phyloP scores from a whole-genome alignment of 2,113 vertebrate genomes.

The Dipodomys stephensi region DNA sequence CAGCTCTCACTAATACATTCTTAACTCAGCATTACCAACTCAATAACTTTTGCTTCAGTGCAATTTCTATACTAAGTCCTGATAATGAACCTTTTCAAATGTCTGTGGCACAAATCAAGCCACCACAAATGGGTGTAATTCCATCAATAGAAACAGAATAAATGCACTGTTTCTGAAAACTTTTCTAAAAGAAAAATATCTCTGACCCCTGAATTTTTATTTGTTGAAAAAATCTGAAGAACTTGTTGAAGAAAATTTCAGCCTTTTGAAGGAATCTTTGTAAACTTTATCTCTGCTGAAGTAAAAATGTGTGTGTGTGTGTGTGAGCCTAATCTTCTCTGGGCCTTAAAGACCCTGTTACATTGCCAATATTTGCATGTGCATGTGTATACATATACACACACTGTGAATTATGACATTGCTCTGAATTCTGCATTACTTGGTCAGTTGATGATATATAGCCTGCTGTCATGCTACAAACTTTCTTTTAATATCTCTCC shows the following conservation, averaged over 20 bases:
- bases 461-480: background rate
- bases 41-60: slow-evolving; percentile 35
- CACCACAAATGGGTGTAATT: background rate
- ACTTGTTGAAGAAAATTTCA: slow-evolving; percentile 37
- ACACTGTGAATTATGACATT: slow-evolving; percentile 31
- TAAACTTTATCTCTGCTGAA: slow-evolving; percentile 49
- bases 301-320: background rate
- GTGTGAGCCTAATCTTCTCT: background rate
- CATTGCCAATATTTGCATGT: background rate
- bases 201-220: slow-evolving; percentile 52
- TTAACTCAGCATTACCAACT: slow-evolving; percentile 15
- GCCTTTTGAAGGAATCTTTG: slow-evolving; percentile 38
- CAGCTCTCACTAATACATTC: background rate
- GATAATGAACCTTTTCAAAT: slow-evolving; percentile 22
- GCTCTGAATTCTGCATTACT: slow-evolving; percentile 35
- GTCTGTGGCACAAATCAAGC: slow-evolving; percentile 5
- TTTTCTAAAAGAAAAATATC: slow-evolving; percentile 58
- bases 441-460: background rate
- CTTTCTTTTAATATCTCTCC: background rate
- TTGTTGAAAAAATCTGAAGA: background rate
- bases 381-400: background rate
- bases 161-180: slow-evolving; percentile 39
- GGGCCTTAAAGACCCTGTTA: slow-evolving; percentile 3
- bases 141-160: slow-evolving; percentile 15
- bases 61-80: background rate